Evolutionary conservation across 2,888 invertebrate genomes (phyloP).

Genomic region (Oegoconia quadripuncta): DNA sequence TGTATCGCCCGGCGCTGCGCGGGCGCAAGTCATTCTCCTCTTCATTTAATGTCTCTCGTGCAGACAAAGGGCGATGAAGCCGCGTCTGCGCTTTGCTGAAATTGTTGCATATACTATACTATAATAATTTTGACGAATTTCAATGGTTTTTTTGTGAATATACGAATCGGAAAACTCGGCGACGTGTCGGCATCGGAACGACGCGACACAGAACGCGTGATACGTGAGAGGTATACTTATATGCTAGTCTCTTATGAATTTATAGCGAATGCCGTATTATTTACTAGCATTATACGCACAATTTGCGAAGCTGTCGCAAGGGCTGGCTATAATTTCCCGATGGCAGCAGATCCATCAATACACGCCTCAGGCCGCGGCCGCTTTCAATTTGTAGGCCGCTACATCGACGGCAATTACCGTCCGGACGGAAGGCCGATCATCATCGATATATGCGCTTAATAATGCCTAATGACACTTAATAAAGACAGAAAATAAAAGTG

Average conservation of each 20-base stretch:
- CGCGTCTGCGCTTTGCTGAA: conserved; percentile 19
- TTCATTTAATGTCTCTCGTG: conserved; percentile 35
- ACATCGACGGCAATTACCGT: conserved; percentile 71
- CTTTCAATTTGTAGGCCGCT: conserved; percentile 78
- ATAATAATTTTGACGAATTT: conserved; percentile 4
- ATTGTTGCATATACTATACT: conserved; percentile 4
- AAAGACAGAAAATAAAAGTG: conserved; percentile 74
- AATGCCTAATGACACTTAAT: conserved; percentile 78
- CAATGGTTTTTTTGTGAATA: not conserved
- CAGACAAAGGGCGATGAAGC: conserved; percentile 57
- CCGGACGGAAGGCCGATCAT: conserved; percentile 74
- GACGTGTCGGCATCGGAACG: conserved; percentile 8
- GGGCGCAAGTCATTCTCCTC: conserved; percentile 32
- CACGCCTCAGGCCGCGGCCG: conserved; percentile 68
- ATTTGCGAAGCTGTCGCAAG: conserved; percentile 78
- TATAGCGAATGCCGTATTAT: conserved; percentile 68
- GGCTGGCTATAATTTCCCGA: conserved; percentile 73
- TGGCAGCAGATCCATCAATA: conserved; percentile 78
- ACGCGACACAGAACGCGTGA: conserved; percentile 21
- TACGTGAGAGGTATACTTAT: conserved; percentile 48
- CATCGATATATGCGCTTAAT: conserved; percentile 74
- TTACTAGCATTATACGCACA: conserved; percentile 78
- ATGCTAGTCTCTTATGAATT: conserved; percentile 61
- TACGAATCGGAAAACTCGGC: not conserved
- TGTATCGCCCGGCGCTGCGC: conserved; percentile 41